Evolutionary conservation across 2,113 vertebrate species (phyloP).

Genomic region (Rhinoptilus africanus): DNA sequence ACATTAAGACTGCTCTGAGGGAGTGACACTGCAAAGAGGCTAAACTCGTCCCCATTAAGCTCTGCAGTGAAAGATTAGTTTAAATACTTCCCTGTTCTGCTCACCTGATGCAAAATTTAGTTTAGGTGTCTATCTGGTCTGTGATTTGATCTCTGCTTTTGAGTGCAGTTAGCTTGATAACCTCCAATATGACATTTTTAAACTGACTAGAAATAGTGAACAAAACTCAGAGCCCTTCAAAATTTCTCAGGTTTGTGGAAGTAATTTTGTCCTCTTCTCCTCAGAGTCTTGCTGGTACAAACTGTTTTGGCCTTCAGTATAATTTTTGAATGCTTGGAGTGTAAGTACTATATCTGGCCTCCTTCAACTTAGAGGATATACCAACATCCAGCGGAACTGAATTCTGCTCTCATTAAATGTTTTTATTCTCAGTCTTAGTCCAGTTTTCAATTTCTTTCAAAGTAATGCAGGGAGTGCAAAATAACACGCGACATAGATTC

Average conservation of each 20-base stretch:
- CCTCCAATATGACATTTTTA: background rate
- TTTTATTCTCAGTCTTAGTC: background rate
- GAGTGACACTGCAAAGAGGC: background rate
- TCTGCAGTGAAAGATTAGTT: background rate
- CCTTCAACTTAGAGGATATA: background rate
- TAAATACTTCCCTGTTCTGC: background rate
- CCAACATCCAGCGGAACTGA: background rate
- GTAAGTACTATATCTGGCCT: background rate
- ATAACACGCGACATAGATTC: background rate
- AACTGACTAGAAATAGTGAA: background rate
- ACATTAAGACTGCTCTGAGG: background rate
- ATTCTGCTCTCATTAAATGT: background rate
- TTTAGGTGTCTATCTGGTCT: background rate
- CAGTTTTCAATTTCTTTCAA: background rate
- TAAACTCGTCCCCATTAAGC: background rate
- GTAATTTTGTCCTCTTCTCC: background rate
- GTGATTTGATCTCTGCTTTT: background rate
- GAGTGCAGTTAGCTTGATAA: background rate
- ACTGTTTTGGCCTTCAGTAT: background rate
- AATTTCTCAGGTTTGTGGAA: background rate
- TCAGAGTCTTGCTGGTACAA: background rate
- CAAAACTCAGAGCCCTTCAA: background rate
- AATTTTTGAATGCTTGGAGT: background rate
- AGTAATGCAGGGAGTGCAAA: background rate
- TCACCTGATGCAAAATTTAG: background rate